Base-by-base conservation (phyloP, 2,113 vertebrate genomes). In the Brachypteracias leptosomus region DNA sequence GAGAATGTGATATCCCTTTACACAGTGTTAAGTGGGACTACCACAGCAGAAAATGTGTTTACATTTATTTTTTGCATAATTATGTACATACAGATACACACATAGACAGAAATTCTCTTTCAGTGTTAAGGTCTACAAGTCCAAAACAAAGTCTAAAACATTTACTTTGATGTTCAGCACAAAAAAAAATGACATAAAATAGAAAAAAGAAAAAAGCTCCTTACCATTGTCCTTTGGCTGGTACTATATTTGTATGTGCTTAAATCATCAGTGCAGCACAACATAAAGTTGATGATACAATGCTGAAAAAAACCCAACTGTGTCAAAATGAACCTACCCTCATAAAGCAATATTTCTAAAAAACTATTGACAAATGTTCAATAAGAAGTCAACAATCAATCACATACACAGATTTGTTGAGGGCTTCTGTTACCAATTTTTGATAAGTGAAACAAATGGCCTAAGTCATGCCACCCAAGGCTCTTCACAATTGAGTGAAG, bases 401-500 rank as follows among this genome's bases (percentile, higher is more conserved):
- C 73, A 88, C 17, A 36, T 66, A 73, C 71, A 67, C 77, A 93
- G 90, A 96, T 97, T 97, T 98, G 95, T 96, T 13, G 49, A 93
- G 94, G 84, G 82, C 80, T 97, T 97, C 90, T 75, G 86, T 97
- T 97, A 96, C 96, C 88, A 96, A 11, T 67, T 96, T 97, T 93
- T 93, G 91, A 96, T 97, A 96, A 97, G 95, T 21, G 92, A 97
- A 97, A 95, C 82, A 97, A 86, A 74, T 97, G 95, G 90, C 92
- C 83, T 92, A 94, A 96, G 88, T 97, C 78, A 46, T 35, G 67
- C 84, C 95, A 97, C 94, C 83, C 62, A 88, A 95, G 95, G 83
- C 90, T 95, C 62, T 96, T 94, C 95, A 62, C 3, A 2, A 92
- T 77, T 89, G 75, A 91, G 55, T 88, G 71, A 95, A 92, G 68